Percentiles rank a stretch among this genome's conserved stretches.
These are phyloP conservation scores for Coenobita brevimanus DNA, from an alignment of 1,140 invertebrate species.

Conservation along the genomic window DNA sequence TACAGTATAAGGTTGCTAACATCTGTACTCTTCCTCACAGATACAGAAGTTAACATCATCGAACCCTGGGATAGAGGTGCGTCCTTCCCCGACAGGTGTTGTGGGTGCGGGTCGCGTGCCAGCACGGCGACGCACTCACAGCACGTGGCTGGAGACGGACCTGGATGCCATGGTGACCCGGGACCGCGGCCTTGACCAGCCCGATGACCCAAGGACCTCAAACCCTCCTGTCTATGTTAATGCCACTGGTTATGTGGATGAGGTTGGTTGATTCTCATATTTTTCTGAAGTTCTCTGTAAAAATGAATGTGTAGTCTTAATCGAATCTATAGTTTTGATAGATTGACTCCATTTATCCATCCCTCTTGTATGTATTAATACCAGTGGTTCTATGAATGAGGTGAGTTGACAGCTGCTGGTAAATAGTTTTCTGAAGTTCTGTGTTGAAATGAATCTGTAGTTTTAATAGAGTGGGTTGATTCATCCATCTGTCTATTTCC, in stretches of 20 bases:
- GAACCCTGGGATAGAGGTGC: conserved; percentile 51
- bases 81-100: conserved; percentile 56
- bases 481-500: too few relatives aligned
- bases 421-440: too few relatives aligned
- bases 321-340: too few relatives aligned
- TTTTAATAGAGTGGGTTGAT: too few relatives aligned
- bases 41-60: conserved; percentile 66
- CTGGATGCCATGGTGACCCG: conserved; percentile 84
- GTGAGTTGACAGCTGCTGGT: too few relatives aligned
- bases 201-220: conserved; percentile 17
- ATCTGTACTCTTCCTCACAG: conserved; percentile 30
- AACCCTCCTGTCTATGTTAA: conserved; percentile 59
- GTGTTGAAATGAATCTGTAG: too few relatives aligned
- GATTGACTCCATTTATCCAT: too few relatives aligned
- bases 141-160: conserved; percentile 90
- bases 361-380: too few relatives aligned
- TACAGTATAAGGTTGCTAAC: too few relatives aligned
- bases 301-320: too few relatives aligned
- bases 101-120: conserved; percentile 72
- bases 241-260: conserved; percentile 41
- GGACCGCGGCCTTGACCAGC: conserved; percentile 76
- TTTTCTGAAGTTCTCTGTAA: too few relatives aligned
- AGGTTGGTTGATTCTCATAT: conserved; percentile 48
- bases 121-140: conserved; percentile 72
- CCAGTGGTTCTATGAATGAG: too few relatives aligned